Percentiles rank a stretch among this genome's conserved stretches.
These are phyloP conservation scores for Dynastes maya DNA, from an alignment of 2,888 invertebrate genomes.

Conservation along the genomic window DNA sequence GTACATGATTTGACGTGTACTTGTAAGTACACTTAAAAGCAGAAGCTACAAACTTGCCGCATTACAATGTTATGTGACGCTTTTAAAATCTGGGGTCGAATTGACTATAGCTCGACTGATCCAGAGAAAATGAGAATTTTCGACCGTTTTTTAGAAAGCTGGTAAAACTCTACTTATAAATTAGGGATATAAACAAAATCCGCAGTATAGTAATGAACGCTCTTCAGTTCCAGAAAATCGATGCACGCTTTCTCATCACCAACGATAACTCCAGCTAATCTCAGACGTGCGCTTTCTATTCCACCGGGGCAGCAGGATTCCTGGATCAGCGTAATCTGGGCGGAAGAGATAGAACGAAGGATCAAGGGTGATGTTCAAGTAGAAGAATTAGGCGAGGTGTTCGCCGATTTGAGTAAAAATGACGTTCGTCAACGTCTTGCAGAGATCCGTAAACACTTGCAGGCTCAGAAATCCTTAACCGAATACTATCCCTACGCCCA, in stretches of 20 bases:
- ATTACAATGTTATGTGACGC: too few species aligned
- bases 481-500: conserved; percentile 29
- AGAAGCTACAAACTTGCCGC: too few species aligned
- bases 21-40: too few species aligned
- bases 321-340: conserved; percentile 8
- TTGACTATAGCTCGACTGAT: too few species aligned
- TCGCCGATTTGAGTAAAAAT: not conserved
- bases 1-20: too few species aligned
- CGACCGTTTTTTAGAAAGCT: too few species aligned
- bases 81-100: too few species aligned
- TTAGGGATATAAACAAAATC: too few species aligned
- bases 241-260: not conserved
- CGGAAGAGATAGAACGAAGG: conserved; percentile 9
- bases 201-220: too few species aligned
- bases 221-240: too few species aligned
- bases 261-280: not conserved
- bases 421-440: not conserved
- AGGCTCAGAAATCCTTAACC: not conserved
- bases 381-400: not conserved
- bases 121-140: too few species aligned
- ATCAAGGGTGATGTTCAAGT: not conserved
- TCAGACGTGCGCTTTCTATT: not conserved
- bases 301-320: not conserved
- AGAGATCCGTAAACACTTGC: conserved; percentile 7
- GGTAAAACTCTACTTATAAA: too few species aligned